Evolutionary conservation across 2,113 vertebrate genomes (phyloP).

Genomic region (Phaetusa simplex): DNA sequence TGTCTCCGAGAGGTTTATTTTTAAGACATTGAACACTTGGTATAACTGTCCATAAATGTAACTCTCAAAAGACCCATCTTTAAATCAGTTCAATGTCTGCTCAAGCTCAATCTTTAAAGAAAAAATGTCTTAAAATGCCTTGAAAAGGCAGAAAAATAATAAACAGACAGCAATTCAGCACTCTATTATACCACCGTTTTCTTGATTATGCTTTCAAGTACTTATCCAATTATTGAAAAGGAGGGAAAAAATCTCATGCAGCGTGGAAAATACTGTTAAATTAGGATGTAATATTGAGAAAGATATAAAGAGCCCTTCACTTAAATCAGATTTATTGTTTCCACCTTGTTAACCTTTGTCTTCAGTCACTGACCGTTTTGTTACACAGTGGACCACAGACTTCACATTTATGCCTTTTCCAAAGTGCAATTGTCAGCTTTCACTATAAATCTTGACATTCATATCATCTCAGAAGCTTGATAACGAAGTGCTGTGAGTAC

Average conservation of each 20-base stretch:
- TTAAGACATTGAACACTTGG: background rate
- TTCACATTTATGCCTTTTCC: background rate
- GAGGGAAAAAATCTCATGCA: background rate
- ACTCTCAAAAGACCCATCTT: background rate
- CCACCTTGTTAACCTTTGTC: conserved; percentile 13
- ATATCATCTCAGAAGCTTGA: background rate
- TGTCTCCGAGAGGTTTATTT: background rate
- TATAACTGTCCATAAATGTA: background rate
- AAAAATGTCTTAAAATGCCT: background rate
- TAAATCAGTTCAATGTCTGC: background rate
- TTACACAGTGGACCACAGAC: background rate
- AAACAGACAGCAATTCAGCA: background rate
- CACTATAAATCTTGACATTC: background rate
- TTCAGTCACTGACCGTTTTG: background rate
- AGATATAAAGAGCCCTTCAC: background rate
- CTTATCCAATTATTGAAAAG: background rate
- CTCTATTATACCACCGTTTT: background rate
- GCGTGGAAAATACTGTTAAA: background rate
- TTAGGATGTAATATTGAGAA: background rate
- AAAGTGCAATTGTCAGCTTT: background rate
- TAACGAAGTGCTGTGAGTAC: background rate
- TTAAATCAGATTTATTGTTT: conserved; percentile 32
- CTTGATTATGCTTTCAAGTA: background rate
- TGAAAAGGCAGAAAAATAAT: background rate
- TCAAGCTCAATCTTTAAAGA: background rate